Evolutionary conservation across 1,140 invertebrate species (phyloP).

Genomic region (Proales similis): DNA sequence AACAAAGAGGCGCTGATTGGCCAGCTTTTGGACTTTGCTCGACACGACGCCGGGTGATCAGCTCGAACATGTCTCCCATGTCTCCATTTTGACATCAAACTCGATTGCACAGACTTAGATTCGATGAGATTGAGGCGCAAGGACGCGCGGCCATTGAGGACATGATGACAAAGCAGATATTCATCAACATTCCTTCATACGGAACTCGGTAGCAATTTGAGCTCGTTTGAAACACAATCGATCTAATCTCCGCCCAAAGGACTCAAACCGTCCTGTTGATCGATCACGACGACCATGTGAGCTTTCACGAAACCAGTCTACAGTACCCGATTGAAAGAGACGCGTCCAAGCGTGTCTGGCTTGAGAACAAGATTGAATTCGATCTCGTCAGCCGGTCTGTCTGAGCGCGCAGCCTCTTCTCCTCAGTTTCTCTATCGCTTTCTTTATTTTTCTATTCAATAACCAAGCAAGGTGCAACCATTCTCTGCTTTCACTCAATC

Average conservation of each 20-base stretch:
- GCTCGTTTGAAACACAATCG: neutral
- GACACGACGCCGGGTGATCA: constrained; percentile 11
- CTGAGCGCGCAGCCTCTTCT: too few species aligned
- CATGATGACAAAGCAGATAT: constrained; percentile 19
- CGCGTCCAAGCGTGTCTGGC: constrained; percentile 7
- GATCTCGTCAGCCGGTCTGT: too few species aligned
- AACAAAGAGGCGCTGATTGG: constrained; percentile 1
- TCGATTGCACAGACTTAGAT: neutral
- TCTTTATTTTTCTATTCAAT: too few species aligned
- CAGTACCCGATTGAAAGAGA: constrained; percentile 18
- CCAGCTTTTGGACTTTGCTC: constrained; percentile 4
- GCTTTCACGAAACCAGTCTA: constrained; percentile 25
- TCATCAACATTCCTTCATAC: constrained; percentile 25
- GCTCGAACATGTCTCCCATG: too few species aligned
- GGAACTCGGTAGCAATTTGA: neutral
- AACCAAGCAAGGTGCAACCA: too few species aligned
- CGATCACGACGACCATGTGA: constrained; percentile 21
- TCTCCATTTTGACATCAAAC: neutral
- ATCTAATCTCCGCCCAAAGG: neutral
- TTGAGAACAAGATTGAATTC: constrained; percentile 31
- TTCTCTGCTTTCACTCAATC: too few species aligned
- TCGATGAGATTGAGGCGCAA: neutral
- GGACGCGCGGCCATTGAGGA: neutral
- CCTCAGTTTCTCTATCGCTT: too few species aligned
- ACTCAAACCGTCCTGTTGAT: constrained; percentile 28